Evolutionary conservation across 2,797 vertebrate genomes (phyloP).

Genomic region (Gouania willdenowi): DNA sequence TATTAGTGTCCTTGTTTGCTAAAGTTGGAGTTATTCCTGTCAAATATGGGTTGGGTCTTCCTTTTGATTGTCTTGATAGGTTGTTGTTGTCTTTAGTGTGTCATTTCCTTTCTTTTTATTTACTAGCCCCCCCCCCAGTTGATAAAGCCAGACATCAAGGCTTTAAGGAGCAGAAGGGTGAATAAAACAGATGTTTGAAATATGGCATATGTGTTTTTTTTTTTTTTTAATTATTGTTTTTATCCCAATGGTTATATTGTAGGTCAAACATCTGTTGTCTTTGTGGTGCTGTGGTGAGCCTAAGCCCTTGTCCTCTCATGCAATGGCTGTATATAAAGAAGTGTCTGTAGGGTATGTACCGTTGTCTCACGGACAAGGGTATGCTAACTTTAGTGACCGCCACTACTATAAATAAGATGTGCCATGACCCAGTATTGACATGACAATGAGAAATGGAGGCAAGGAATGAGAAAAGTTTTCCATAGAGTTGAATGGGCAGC

Average conservation of each 20-base stretch:
- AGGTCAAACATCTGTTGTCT: constrained; percentile 66
- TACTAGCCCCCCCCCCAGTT: constrained; percentile 64
- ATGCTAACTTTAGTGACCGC: constrained; percentile 63
- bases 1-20: constrained; percentile 35
- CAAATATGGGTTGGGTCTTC: background rate
- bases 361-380: constrained; percentile 48
- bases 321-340: constrained; percentile 36
- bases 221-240: constrained; percentile 45
- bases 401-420: constrained; percentile 70
- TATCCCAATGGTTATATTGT: constrained; percentile 39
- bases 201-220: too few relatives aligned
- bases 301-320: constrained; percentile 21
- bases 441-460: constrained; percentile 32
- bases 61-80: constrained; percentile 8
- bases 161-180: constrained; percentile 45
- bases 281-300: constrained; percentile 39
- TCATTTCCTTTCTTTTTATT: constrained; percentile 22
- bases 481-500: background rate
- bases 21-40: constrained; percentile 3
- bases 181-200: constrained; percentile 60
- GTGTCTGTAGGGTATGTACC: constrained; percentile 46
- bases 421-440: constrained; percentile 48
- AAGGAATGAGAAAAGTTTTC: constrained; percentile 10
- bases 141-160: constrained; percentile 48
- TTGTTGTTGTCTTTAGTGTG: constrained; percentile 21